These are phyloP conservation scores for Cephonodes hylas DNA, from an alignment of 2,888 invertebrate species.

Conservation along the genomic window DNA sequence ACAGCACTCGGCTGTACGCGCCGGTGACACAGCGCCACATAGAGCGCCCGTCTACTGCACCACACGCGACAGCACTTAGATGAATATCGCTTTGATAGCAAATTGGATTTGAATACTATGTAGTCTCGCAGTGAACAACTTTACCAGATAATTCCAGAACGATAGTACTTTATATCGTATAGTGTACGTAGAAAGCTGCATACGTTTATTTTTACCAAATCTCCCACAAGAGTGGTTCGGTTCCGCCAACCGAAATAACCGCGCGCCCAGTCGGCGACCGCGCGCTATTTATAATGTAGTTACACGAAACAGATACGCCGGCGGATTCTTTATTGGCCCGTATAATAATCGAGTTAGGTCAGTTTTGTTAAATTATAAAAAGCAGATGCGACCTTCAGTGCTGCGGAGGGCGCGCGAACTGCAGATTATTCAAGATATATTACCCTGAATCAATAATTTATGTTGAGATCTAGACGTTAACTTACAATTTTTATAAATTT, in stretches of 20 bases:
- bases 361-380: constrained; percentile 11
- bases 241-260: constrained; percentile 16
- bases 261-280: constrained; percentile 12
- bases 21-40: too few relatives aligned
- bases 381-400: constrained; percentile 6
- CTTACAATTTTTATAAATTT: neutral
- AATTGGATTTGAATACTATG: neutral
- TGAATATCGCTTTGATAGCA: too few relatives aligned
- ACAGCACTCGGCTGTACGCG: too few relatives aligned
- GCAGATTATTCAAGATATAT: neutral
- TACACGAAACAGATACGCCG: constrained; percentile 12
- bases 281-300: constrained; percentile 13
- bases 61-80: too few relatives aligned
- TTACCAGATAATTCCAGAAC: neutral
- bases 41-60: too few relatives aligned
- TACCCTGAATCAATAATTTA: neutral
- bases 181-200: neutral
- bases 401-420: neutral
- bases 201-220: constrained; percentile 14
- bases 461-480: neutral
- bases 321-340: constrained; percentile 9
- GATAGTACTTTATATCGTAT: neutral
- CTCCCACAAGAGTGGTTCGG: constrained; percentile 7
- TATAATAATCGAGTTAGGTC: constrained; percentile 12
- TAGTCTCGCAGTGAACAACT: neutral